A percentile compares a stretch with the other conserved stretches of the same genome.
Conservation (phyloP, 1,140 invertebrate genomes). For the Drosophila grimshawi region DNA sequence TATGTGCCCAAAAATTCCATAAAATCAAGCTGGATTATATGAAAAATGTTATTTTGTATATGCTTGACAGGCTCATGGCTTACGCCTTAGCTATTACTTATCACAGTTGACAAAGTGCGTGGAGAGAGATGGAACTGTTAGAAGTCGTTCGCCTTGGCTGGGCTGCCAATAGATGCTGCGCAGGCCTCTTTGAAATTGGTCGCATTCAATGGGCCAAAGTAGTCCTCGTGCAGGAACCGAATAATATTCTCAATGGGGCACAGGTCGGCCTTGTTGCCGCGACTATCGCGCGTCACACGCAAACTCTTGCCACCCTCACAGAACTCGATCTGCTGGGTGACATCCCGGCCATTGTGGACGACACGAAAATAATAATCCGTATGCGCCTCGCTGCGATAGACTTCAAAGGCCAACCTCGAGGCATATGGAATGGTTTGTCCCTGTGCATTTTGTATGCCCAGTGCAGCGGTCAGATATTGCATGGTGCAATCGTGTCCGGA, state of each 20-base stretch:
- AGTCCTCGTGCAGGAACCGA: constrained; percentile 93
- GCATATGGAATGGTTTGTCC: constrained; percentile 90
- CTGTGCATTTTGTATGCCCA: constrained; percentile 87
- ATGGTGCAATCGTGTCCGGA: constrained; percentile 96
- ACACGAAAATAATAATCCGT: constrained; percentile 90
- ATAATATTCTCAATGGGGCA: constrained; percentile 94
- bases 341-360: constrained; percentile 93
- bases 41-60: constrained; percentile 20
- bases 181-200: constrained; percentile 95
- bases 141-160: constrained; percentile 82
- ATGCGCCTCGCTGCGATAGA: constrained; percentile 87
- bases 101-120: constrained; percentile 65
- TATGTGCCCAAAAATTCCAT: background rate
- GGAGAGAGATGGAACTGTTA: constrained; percentile 32
- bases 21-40: constrained; percentile 20
- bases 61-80: constrained; percentile 6
- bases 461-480: constrained; percentile 91
- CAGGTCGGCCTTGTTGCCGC: constrained; percentile 87
- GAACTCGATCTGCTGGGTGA: constrained; percentile 92
- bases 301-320: constrained; percentile 88
- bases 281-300: constrained; percentile 83
- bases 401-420: constrained; percentile 93
- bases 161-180: constrained; percentile 44
- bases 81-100: constrained; percentile 59
- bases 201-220: constrained; percentile 91